Percentiles rank a stretch among this genome's conserved stretches.
phyloP scores from a whole-genome alignment of 2,797 vertebrate genomes.

The Pachyuromys duprasi region DNA sequence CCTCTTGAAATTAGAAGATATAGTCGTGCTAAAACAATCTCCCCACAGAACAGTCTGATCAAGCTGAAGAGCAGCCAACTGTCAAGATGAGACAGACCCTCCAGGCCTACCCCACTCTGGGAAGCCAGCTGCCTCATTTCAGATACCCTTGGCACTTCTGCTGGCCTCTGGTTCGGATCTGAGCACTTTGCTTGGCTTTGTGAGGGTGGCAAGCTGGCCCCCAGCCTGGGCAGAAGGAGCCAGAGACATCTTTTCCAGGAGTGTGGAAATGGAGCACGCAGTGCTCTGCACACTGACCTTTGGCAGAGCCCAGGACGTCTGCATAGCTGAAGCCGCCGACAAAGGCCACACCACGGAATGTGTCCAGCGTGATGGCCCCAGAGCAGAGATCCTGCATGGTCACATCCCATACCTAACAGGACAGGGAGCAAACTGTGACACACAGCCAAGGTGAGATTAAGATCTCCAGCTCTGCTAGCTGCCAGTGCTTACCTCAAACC shows the following conservation, averaged over 20 bases:
- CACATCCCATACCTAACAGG: conserved; percentile 94
- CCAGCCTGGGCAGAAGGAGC: neutral
- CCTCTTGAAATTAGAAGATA: conserved; percentile 3
- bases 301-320: conserved; percentile 95
- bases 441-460: neutral
- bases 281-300: conserved; percentile 85
- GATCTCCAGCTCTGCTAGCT: neutral
- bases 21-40: neutral
- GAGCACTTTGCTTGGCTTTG: neutral
- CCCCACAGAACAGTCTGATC: neutral
- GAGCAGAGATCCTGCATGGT: conserved; percentile 95
- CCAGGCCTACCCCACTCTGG: neutral
- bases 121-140: neutral
- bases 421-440: rapidly evolving
- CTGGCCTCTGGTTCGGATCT: neutral
- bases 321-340: conserved; percentile 97
- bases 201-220: neutral
- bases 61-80: neutral
- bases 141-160: neutral
- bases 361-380: conserved; percentile 90
- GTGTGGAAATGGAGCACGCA: rapidly evolving
- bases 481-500: conserved; percentile 91
- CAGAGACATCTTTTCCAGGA: neutral
- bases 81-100: neutral
- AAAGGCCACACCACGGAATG: conserved; percentile 92